A percentile compares a stretch with the other conserved stretches of the same genome.
Conservation (phyloP, 2,888 invertebrate genomes). For the Drosophila subquinaria region DNA sequence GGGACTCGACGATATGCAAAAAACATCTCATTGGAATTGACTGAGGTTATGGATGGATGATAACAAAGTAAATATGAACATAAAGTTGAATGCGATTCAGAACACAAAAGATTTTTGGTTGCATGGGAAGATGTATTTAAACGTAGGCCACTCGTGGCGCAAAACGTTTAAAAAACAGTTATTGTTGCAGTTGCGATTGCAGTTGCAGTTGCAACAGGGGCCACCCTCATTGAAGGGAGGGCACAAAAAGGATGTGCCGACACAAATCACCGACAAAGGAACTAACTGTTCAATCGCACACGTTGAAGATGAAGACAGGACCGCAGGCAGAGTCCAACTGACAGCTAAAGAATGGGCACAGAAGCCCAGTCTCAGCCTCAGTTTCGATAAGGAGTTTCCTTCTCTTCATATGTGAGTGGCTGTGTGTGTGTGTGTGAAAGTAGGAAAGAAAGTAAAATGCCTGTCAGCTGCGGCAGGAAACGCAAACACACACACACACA, state of each 20-base stretch:
- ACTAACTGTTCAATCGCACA: conserved; percentile 77
- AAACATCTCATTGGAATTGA: conserved; percentile 36
- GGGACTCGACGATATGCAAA: conserved; percentile 61
- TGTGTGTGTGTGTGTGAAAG: conserved; percentile 65
- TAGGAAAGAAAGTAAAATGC: conserved; percentile 66
- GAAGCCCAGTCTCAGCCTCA: conserved; percentile 40
- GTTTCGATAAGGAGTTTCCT: conserved; percentile 53
- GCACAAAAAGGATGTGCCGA: conserved; percentile 70
- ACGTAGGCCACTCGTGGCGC: conserved; percentile 68
- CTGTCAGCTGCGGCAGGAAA: conserved; percentile 81
- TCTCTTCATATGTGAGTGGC: not conserved
- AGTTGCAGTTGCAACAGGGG: conserved; percentile 50
- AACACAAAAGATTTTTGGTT: conserved; percentile 1
- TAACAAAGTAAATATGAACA: conserved; percentile 20
- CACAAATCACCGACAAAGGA: conserved; percentile 75
- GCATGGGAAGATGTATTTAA: conserved; percentile 8
- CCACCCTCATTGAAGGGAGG: conserved; percentile 65
- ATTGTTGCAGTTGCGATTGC: conserved; percentile 58
- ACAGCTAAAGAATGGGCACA: conserved; percentile 75
- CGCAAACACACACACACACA: conserved; percentile 31
- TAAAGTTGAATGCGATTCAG: conserved; percentile 22
- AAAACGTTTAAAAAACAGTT: conserved; percentile 70
- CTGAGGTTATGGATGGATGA: conserved; percentile 61
- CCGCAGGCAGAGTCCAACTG: conserved; percentile 66
- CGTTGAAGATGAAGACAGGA: conserved; percentile 72